Conservation (phyloP, 1,140 invertebrate species). For the Drosophila bocqueti region DNA sequence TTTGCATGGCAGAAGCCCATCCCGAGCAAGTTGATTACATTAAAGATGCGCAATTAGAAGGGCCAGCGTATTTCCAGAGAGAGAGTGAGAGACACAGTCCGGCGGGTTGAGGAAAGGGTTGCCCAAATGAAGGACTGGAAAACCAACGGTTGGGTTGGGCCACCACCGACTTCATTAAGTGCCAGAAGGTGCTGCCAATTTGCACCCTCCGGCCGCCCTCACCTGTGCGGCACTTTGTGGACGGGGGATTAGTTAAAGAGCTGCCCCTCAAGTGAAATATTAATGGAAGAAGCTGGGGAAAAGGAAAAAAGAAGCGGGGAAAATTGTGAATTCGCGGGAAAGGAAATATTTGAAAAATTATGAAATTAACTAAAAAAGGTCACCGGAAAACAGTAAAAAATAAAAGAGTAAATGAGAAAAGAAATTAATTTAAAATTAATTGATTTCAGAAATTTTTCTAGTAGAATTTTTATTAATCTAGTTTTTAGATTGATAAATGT, state of each 20-base stretch:
- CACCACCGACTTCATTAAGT: slow-evolving; percentile 52
- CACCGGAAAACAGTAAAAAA: not conserved
- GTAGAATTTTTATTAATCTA: too few relatives aligned
- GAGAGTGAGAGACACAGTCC: slow-evolving; percentile 1
- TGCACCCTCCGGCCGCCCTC: slow-evolving; percentile 1
- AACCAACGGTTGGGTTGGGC: not conserved
- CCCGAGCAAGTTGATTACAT: slow-evolving; percentile 63
- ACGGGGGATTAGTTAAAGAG: slow-evolving; percentile 29
- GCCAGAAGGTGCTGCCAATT: slow-evolving; percentile 63
- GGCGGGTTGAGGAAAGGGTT: slow-evolving; percentile 38
- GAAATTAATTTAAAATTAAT: too few relatives aligned
- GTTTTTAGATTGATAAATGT: too few relatives aligned
- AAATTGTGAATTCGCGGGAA: not conserved
- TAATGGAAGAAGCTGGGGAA: slow-evolving; percentile 15
- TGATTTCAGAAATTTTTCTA: too few relatives aligned
- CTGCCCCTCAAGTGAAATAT: slow-evolving; percentile 53
- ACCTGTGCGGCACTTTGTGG: not conserved
- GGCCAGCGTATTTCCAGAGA: slow-evolving; percentile 17
- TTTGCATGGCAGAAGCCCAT: slow-evolving; percentile 53
- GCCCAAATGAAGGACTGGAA: slow-evolving; percentile 2
- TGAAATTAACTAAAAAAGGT: not conserved
- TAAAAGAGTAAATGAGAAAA: too few relatives aligned
- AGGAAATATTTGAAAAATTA: not conserved
- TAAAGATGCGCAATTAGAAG: slow-evolving; percentile 74
- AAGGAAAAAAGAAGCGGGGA: not conserved